Conservation (phyloP, 2,113 vertebrate genomes). For the Empidonax traillii region DNA sequence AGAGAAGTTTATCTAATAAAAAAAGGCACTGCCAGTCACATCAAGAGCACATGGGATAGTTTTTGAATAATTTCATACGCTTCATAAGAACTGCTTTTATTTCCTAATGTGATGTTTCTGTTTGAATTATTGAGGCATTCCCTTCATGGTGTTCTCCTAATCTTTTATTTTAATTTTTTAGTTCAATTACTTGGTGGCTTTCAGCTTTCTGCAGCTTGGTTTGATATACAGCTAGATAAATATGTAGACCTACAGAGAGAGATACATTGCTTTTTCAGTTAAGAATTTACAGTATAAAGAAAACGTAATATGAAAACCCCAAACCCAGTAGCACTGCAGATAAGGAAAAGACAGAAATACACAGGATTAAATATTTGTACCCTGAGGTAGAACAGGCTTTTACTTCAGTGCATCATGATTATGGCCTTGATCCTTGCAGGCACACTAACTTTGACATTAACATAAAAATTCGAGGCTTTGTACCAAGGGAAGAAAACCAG, state of each 20-base stretch:
- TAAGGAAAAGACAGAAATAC: not conserved
- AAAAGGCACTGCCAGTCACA: not conserved
- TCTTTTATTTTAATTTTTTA: not conserved
- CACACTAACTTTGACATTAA: not conserved
- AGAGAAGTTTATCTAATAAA: not conserved
- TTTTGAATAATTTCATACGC: not conserved
- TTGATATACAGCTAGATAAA: not conserved
- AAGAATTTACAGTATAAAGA: not conserved
- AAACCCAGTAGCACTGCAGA: not conserved
- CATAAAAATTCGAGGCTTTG: not conserved
- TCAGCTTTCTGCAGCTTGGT: not conserved
- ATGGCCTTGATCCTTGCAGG: not conserved
- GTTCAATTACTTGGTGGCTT: not conserved
- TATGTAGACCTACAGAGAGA: not conserved
- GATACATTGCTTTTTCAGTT: not conserved
- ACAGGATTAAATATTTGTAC: not conserved
- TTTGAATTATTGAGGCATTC: not conserved
- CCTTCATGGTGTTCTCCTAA: not conserved
- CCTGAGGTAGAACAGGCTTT: not conserved
- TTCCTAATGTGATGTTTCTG: not conserved
- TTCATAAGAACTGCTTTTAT: not conserved
- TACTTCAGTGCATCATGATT: not conserved
- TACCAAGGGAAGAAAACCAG: not conserved
- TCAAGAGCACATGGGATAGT: accelerated
- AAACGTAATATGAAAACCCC: not conserved